Evolutionary conservation across 2,113 vertebrate species (phyloP).

Genomic region (Poeciliopsis retropinna): DNA sequence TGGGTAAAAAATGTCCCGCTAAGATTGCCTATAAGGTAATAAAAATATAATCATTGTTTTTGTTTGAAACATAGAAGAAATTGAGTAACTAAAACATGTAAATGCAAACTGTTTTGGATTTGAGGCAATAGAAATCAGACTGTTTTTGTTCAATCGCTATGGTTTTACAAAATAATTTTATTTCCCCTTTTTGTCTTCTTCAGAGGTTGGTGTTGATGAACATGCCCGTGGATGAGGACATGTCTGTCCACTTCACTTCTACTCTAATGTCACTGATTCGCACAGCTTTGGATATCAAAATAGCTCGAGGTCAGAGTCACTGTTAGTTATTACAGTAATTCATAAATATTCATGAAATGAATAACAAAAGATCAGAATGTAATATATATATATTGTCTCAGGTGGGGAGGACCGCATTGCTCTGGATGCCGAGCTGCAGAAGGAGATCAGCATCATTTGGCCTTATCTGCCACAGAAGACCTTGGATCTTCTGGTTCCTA

Average conservation of each 20-base stretch:
- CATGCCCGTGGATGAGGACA: constrained; percentile 98
- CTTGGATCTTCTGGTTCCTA: constrained; percentile 93
- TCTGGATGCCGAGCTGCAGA: constrained; percentile 91
- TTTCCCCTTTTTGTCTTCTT: constrained; percentile 3
- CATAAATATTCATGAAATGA: no score
- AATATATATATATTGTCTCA: constrained; percentile 59
- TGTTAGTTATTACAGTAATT: background rate
- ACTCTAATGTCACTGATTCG: constrained; percentile 97
- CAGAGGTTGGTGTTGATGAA: constrained; percentile 99
- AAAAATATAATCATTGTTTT: background rate
- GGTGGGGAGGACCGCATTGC: constrained; percentile 95
- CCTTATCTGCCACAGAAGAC: constrained; percentile 97
- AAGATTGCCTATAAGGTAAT: constrained; percentile 99
- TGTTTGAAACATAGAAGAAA: background rate
- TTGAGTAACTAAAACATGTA: background rate
- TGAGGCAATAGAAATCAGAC: background rate
- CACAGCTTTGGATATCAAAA: constrained; percentile 96
- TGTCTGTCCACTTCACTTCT: constrained; percentile 96
- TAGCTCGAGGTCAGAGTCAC: constrained; percentile 88
- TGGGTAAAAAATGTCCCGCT: constrained; percentile 98
- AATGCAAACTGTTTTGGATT: background rate
- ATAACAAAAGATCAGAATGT: background rate
- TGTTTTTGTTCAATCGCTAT: background rate
- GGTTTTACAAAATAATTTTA: background rate
- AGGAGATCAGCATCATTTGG: constrained; percentile 97